phyloP scores from a whole-genome alignment of 2,113 vertebrate genomes.

The Steatornis caripensis region DNA sequence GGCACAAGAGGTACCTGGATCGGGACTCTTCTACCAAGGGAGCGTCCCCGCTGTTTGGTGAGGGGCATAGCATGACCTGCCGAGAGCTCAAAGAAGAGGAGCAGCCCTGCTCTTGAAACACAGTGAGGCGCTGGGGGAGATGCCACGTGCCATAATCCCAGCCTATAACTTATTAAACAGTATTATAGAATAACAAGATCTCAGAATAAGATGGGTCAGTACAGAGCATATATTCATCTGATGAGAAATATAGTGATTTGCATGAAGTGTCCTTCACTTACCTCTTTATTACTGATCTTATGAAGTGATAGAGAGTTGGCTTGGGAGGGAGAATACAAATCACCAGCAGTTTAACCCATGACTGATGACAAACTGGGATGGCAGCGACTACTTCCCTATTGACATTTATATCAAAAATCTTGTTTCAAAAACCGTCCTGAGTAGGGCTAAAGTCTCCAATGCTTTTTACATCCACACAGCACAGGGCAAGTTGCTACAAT shows the following conservation, averaged over 20 bases:
- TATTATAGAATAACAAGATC: background rate
- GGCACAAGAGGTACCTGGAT: background rate
- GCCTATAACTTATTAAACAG: background rate
- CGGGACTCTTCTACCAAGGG: background rate
- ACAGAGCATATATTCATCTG: background rate
- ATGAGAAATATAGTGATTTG: background rate
- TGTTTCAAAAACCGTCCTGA: background rate
- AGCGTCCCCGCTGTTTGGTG: background rate
- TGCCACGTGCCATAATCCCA: background rate
- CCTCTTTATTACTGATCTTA: background rate
- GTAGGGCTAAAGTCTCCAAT: background rate
- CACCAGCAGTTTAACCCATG: background rate
- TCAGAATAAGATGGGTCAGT: background rate
- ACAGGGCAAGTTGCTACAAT: rapidly evolving
- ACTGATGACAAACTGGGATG: background rate
- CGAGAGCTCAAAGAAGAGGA: background rate
- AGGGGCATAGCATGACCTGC: background rate
- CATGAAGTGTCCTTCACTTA: background rate
- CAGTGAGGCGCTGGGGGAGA: background rate
- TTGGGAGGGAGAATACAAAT: background rate
- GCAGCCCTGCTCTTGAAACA: background rate
- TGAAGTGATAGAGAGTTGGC: background rate
- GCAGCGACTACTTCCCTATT: background rate
- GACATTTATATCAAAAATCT: background rate
- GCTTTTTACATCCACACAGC: background rate